Evolutionary conservation across 2,113 vertebrate genomes (phyloP).

Genomic region (Lagopus muta): DNA sequence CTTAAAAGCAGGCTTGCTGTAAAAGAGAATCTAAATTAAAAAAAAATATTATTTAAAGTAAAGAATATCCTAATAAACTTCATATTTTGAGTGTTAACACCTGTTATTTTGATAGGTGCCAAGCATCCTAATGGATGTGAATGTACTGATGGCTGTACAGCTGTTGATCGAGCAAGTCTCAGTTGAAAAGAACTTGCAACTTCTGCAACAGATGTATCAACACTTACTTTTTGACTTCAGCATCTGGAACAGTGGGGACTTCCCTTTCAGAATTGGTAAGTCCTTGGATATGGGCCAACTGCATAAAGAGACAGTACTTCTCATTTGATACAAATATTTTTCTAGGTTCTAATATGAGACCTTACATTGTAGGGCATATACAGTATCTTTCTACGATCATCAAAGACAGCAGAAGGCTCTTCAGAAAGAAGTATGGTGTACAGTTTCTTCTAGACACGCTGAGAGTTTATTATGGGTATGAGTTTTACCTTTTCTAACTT

Average conservation of each 20-base stretch:
- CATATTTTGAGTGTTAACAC: neutral
- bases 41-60: neutral
- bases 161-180: slow-evolving; percentile 93
- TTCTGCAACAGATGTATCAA: slow-evolving; percentile 93
- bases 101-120: slow-evolving; percentile 81
- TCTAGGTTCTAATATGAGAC: slow-evolving; percentile 54
- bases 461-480: slow-evolving; percentile 94
- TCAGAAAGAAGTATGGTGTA: slow-evolving; percentile 94
- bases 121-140: slow-evolving; percentile 90
- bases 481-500: neutral
- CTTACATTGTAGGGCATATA: slow-evolving; percentile 88
- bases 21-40: neutral
- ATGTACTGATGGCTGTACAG: slow-evolving; percentile 91
- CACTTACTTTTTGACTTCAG: slow-evolving; percentile 95
- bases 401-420: slow-evolving; percentile 96
- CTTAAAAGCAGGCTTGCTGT: neutral
- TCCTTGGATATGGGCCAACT: neutral
- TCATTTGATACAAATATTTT: neutral
- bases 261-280: slow-evolving; percentile 94
- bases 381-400: slow-evolving; percentile 97
- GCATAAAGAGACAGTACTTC: neutral
- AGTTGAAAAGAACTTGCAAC: slow-evolving; percentile 88
- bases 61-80: neutral
- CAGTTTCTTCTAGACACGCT: slow-evolving; percentile 94
- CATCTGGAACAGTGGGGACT: slow-evolving; percentile 98